A percentile compares a stretch with the other conserved stretches of the same genome.
phyloP scores from a whole-genome alignment of 2,888 invertebrate genomes.

The Diogma glabrata region DNA sequence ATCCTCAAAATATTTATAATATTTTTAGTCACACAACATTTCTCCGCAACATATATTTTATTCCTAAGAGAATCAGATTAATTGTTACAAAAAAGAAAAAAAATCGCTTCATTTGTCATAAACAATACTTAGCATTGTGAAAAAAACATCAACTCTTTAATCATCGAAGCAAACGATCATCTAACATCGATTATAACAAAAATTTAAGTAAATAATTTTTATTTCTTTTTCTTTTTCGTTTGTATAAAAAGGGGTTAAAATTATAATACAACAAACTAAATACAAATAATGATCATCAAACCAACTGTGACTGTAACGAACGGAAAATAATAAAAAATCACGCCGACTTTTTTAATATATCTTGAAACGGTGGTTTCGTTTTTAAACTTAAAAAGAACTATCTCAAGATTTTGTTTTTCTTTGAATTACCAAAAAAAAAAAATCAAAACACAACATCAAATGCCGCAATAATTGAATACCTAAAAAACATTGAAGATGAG shows the following conservation, averaged over 20 bases:
- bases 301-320: constrained; percentile 9
- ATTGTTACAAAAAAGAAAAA: neutral
- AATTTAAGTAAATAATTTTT: neutral
- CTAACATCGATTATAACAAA: constrained; percentile 3
- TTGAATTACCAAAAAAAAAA: too few species aligned
- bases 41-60: too few species aligned
- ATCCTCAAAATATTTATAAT: too few species aligned
- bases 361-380: constrained; percentile 8
- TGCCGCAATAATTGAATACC: too few species aligned
- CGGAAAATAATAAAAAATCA: constrained; percentile 5
- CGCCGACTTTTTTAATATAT: too few species aligned
- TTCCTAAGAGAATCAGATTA: neutral
- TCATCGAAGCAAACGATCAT: constrained; percentile 1
- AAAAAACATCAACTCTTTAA: constrained; percentile 1
- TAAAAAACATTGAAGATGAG: too few species aligned
- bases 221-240: too few species aligned
- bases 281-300: constrained; percentile 6
- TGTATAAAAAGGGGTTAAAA: constrained; percentile 4
- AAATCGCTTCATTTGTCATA: constrained; percentile 7
- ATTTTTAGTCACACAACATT: too few species aligned
- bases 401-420: too few species aligned
- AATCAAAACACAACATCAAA: too few species aligned
- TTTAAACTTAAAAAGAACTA: too few species aligned
- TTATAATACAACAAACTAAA: constrained; percentile 1
- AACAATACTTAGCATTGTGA: constrained; percentile 6